Percentiles rank a stretch among this genome's conserved stretches.
Evolutionary conservation across 2,888 invertebrate genomes (phyloP).

Genomic region (Drosophila anceps): DNA sequence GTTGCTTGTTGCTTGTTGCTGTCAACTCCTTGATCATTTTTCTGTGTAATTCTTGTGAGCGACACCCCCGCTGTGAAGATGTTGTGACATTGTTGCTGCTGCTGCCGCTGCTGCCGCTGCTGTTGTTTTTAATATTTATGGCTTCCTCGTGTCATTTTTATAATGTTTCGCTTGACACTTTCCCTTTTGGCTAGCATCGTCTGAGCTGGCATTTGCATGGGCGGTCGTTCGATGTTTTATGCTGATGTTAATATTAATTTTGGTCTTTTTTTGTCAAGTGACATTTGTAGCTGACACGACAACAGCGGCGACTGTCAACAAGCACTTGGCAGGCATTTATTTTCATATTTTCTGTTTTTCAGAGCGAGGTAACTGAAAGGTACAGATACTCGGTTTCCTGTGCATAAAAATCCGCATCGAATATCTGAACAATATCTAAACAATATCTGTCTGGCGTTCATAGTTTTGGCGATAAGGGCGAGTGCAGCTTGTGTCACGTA

Average conservation of each 20-base stretch:
- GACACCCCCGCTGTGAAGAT: slow-evolving; percentile 71
- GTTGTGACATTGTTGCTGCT: slow-evolving; percentile 78
- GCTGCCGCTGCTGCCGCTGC: slow-evolving; percentile 55
- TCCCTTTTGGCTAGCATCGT: slow-evolving; percentile 75
- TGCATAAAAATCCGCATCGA: background rate
- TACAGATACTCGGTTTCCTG: background rate
- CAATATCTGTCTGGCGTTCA: background rate
- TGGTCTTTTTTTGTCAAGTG: slow-evolving; percentile 60
- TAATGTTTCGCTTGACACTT: slow-evolving; percentile 84
- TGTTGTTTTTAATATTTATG: slow-evolving; percentile 81
- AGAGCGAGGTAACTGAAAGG: background rate
- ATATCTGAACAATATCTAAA: slow-evolving; percentile 2
- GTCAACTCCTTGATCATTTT: slow-evolving; percentile 74
- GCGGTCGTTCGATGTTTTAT: slow-evolving; percentile 29
- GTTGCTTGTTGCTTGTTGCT: slow-evolving; percentile 45
- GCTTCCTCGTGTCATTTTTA: slow-evolving; percentile 84
- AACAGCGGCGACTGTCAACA: slow-evolving; percentile 75
- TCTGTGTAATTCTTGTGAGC: slow-evolving; percentile 45
- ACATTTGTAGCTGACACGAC: slow-evolving; percentile 78
- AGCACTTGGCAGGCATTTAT: slow-evolving; percentile 80
- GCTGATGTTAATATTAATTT: slow-evolving; percentile 50
- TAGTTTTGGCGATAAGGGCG: background rate
- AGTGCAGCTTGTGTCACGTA: slow-evolving; percentile 15
- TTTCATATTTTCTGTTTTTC: slow-evolving; percentile 47
- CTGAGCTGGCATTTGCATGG: slow-evolving; percentile 65